Conservation (phyloP, 2,797 vertebrate genomes). For the Esox masquinongy region DNA sequence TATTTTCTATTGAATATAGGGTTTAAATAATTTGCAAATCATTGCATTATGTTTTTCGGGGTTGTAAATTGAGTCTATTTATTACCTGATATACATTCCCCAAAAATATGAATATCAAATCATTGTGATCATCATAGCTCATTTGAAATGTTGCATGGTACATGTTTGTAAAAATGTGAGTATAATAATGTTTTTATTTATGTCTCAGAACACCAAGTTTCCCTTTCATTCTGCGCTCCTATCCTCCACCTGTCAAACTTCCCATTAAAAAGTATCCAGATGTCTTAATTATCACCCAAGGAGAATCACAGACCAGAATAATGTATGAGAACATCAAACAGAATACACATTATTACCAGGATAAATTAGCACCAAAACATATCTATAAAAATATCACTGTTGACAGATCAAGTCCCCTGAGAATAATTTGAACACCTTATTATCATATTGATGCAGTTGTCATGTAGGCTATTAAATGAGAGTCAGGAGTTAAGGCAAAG, state of each 20-base stretch:
- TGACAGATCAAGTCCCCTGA: slow-evolving; percentile 50
- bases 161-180: neutral
- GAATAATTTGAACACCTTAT: slow-evolving; percentile 61
- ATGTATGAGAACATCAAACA: slow-evolving; percentile 56
- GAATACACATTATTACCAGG: slow-evolving; percentile 27
- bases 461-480: slow-evolving; percentile 54
- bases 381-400: slow-evolving; percentile 53
- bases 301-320: slow-evolving; percentile 39
- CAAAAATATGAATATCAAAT: neutral
- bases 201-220: neutral
- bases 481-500: slow-evolving; percentile 56
- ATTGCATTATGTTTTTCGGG: too few species aligned
- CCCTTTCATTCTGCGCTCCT: neutral
- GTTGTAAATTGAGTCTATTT: neutral
- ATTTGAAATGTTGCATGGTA: neutral
- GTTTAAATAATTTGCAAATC: too few species aligned
- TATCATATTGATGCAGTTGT: slow-evolving; percentile 55
- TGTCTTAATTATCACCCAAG: slow-evolving; percentile 6
- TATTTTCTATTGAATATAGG: too few species aligned
- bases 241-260: slow-evolving; percentile 13
- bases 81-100: neutral
- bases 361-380: slow-evolving; percentile 21
- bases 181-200: neutral
- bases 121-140: neutral
- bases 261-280: neutral